Percentiles rank a stretch among this genome's conserved stretches.
Conservation (phyloP, 2,888 invertebrate species). For the Glyphotaelius pellucidus region DNA sequence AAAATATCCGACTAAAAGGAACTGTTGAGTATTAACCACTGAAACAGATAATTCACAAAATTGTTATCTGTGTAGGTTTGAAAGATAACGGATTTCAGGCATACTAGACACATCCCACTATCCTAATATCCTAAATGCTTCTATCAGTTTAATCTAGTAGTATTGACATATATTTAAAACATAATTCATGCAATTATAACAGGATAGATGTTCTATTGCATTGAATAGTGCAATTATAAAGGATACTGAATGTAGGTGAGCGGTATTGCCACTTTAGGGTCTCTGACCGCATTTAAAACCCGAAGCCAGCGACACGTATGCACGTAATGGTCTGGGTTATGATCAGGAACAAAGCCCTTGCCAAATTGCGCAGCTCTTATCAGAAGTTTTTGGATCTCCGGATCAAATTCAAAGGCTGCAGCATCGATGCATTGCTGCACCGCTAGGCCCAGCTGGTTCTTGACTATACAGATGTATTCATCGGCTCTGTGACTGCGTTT, state of each 20-base stretch:
- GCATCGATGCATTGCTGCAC: constrained; percentile 95
- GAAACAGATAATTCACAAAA: too few relatives aligned
- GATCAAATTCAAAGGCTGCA: constrained; percentile 92
- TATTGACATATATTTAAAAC: too few relatives aligned
- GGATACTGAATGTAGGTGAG: constrained; percentile 93
- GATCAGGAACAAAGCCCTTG: constrained; percentile 90
- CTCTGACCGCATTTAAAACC: constrained; percentile 93
- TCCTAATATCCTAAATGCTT: too few relatives aligned
- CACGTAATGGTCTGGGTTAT: constrained; percentile 88
- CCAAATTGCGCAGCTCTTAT: constrained; percentile 96
- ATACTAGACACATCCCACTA: too few relatives aligned
- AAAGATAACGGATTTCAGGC: too few relatives aligned
- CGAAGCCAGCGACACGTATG: constrained; percentile 90
- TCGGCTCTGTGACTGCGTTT: constrained; percentile 94
- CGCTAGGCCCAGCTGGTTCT: constrained; percentile 87
- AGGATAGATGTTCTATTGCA: too few relatives aligned
- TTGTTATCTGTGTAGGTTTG: too few relatives aligned
- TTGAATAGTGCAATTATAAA: constrained; percentile 70
- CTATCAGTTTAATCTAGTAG: too few relatives aligned
- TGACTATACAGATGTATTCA: constrained; percentile 94
- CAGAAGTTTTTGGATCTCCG: constrained; percentile 92
- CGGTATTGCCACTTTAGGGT: constrained; percentile 92
- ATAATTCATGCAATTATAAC: too few relatives aligned
- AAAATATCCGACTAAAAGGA: too few relatives aligned
- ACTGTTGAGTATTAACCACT: too few relatives aligned